These are phyloP conservation scores for Pipa parva DNA, from an alignment of 2,113 vertebrate species.

Conservation along the genomic window DNA sequence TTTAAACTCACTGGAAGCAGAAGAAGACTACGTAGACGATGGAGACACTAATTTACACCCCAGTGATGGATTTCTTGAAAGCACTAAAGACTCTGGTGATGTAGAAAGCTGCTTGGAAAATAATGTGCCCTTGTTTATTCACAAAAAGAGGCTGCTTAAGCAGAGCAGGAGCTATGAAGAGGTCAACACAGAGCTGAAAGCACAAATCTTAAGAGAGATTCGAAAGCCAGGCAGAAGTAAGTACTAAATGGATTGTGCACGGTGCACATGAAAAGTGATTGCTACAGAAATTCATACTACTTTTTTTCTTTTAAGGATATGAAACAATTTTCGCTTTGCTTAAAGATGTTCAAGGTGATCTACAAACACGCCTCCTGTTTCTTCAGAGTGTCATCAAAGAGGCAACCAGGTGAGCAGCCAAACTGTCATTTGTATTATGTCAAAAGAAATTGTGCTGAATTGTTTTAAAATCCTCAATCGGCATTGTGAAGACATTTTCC, in stretches of 20 bases:
- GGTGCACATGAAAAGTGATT: neutral
- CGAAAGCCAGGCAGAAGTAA: constrained; percentile 90
- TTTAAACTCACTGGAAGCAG: constrained; percentile 57
- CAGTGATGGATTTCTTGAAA: constrained; percentile 56
- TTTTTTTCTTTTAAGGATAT: constrained; percentile 70
- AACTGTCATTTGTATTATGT: too few relatives aligned
- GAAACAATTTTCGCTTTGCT: constrained; percentile 92
- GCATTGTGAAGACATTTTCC: too few relatives aligned
- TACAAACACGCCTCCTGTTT: constrained; percentile 87
- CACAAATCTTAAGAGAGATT: constrained; percentile 90
- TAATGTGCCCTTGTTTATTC: constrained; percentile 63
- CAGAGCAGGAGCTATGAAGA: constrained; percentile 75
- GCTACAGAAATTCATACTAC: constrained; percentile 9
- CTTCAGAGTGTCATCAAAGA: constrained; percentile 94
- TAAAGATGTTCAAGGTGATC: constrained; percentile 89
- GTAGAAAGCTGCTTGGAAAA: constrained; percentile 58
- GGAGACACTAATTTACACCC: constrained; percentile 57
- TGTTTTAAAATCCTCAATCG: too few relatives aligned
- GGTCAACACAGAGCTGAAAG: constrained; percentile 78
- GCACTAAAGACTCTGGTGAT: constrained; percentile 54
- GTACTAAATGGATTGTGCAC: constrained; percentile 50
- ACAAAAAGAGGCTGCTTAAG: constrained; percentile 71
- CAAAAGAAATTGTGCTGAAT: too few relatives aligned
- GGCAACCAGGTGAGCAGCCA: constrained; percentile 76
- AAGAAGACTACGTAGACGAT: constrained; percentile 58